Base-by-base conservation (phyloP, 2,797 vertebrate genomes). In the Xiphorhynchus erythropygius region DNA sequence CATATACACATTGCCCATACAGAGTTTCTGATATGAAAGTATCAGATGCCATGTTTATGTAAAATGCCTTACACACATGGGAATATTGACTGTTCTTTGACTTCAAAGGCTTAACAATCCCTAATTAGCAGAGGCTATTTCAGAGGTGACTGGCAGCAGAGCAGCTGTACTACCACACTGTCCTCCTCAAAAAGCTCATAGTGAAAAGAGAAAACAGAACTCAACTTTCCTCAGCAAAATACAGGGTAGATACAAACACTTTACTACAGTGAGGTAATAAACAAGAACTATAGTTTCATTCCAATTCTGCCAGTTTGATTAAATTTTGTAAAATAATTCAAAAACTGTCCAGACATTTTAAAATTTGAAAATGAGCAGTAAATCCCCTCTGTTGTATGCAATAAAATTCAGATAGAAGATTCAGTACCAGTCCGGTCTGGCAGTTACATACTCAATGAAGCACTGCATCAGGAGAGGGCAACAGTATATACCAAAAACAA, bases 401-500 rank as follows among this genome's bases (percentile, higher is more conserved):
- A 65, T 65, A 73, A 82, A 87, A 65, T 64, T 76, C 44, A 71
- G 4, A 16, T 74, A 47, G 28, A 75, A 70, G 65, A 92, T 24
- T 56, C 32, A 52, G 57, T 27, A 53, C 30, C 25, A n/a, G 33
- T 18, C 13, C 1, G 0, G 5, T 53, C 62, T 17, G 62, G 60
- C 41, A 53, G 22, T 27, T 33, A 32, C 3, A n/a, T 9, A 46
- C 28, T 46, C 1, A 0, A n/a, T 52, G 50, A 82, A 76, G 41
- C 28, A 35, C 42, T 65, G 47, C 7, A 30, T 16, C 57, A 89
- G 49, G 52, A 93, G 82, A 78, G 80, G 55, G 59, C 93, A 75
- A 41, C 7, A 79, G 28, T 18, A 53, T 21, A 23, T 7, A 63
- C 0, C 1, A 22, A 84, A 82, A 71, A 19, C 2, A 3, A 65